Conservation (phyloP, 2,888 invertebrate genomes). For the Crepidodera aurea region DNA sequence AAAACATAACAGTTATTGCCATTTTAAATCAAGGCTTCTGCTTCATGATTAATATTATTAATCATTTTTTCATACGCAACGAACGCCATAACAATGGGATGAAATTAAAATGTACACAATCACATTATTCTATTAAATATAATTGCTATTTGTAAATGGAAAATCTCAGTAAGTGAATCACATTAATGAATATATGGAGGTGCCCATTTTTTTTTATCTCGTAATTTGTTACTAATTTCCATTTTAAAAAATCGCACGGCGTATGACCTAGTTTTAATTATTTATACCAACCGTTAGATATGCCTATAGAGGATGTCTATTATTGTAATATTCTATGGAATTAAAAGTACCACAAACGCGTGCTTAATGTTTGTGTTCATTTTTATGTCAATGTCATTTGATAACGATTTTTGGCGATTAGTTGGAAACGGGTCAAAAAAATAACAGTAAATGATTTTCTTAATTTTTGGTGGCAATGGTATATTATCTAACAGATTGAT, state of each 20-base stretch:
- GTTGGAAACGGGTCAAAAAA: too few relatives aligned
- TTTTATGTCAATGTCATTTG: too few relatives aligned
- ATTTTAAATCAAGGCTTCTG: background rate
- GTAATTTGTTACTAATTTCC: background rate
- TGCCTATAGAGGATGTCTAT: too few relatives aligned
- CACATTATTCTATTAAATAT: slow-evolving; percentile 1
- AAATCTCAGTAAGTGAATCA: slow-evolving; percentile 1
- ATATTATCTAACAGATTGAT: too few relatives aligned
- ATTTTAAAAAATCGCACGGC: background rate
- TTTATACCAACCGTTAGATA: background rate
- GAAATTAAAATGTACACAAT: background rate
- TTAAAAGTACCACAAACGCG: too few relatives aligned
- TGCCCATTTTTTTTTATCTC: slow-evolving; percentile 6
- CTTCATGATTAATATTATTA: background rate
- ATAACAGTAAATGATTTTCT: too few relatives aligned
- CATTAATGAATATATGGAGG: background rate
- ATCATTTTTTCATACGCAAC: slow-evolving; percentile 1
- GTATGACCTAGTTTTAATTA: slow-evolving; percentile 1
- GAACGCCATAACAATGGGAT: background rate
- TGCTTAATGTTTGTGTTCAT: too few relatives aligned
- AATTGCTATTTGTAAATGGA: background rate
- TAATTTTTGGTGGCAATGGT: too few relatives aligned
- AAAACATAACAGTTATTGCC: background rate
- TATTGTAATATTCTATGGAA: too few relatives aligned
- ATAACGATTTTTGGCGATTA: too few relatives aligned